A percentile compares a stretch with the other conserved stretches of the same genome.
Conservation (phyloP, 1,140 invertebrate genomes). For the Euura saliciscinereae region DNA sequence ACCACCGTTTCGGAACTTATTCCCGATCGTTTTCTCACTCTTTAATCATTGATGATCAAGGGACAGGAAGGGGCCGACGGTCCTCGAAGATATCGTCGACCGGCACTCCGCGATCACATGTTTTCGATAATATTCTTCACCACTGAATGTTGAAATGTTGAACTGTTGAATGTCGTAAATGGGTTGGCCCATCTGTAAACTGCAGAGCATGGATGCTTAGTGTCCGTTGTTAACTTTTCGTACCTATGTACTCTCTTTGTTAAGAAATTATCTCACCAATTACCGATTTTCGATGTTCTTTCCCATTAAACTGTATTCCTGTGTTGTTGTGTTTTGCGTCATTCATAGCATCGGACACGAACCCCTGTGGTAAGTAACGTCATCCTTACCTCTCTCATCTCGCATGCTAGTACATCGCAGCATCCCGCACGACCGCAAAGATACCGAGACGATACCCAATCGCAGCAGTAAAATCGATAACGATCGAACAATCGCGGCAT, state of each 20-base stretch:
- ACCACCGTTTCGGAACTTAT: background rate
- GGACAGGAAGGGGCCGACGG: conserved; percentile 22
- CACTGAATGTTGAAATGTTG: conserved; percentile 28
- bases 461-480: no score
- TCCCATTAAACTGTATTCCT: conserved; percentile 41
- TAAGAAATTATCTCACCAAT: background rate
- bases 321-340: conserved; percentile 47
- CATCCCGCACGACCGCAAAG: no score
- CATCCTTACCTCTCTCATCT: background rate
- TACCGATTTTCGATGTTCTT: conserved; percentile 17
- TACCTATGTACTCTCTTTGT: background rate
- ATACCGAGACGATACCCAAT: no score
- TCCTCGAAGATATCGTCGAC: conserved; percentile 10
- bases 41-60: conserved; percentile 15
- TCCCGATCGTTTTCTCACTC: conserved; percentile 15
- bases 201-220: conserved; percentile 25
- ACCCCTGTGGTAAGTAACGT: conserved; percentile 52
- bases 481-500: no score
- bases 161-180: conserved; percentile 29
- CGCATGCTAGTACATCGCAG: background rate
- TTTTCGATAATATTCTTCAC: conserved; percentile 8
- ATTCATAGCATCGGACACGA: conserved; percentile 52
- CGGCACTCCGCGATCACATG: background rate
- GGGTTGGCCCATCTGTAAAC: background rate
- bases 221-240: background rate